These are phyloP conservation scores for Luperina nickerlii DNA, from an alignment of 2,888 invertebrate genomes.

Conservation along the genomic window DNA sequence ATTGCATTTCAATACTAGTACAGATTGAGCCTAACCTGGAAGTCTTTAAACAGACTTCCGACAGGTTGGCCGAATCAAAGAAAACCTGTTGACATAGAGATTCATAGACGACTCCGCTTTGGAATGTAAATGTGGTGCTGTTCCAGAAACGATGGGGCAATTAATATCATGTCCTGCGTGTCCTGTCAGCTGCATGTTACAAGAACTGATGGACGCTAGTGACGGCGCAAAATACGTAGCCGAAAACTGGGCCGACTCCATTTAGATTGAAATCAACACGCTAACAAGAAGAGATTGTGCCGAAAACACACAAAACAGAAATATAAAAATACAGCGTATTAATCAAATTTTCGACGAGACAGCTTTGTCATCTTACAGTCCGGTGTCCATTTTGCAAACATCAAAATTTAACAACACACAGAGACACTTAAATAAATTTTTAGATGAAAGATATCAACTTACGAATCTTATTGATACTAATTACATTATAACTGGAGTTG, in stretches of 20 bases:
- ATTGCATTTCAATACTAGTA: not conserved
- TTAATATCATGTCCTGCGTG: not conserved
- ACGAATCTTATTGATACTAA: constrained; percentile 12
- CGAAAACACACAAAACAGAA: not conserved
- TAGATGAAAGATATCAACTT: constrained; percentile 18
- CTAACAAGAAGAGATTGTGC: not conserved
- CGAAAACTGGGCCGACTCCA: not conserved
- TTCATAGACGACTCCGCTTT: not conserved
- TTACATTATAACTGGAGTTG: constrained; percentile 25
- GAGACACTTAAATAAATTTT: constrained; percentile 1
- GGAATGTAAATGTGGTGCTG: not conserved
- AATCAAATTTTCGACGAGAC: not conserved
- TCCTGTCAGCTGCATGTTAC: not conserved
- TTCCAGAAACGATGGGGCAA: not conserved
- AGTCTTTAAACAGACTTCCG: not conserved
- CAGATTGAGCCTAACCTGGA: not conserved
- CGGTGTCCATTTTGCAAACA: not conserved
- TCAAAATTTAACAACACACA: not conserved
- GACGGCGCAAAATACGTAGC: not conserved
- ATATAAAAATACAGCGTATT: no score
- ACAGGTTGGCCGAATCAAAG: not conserved
- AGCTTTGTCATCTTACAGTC: not conserved
- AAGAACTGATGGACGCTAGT: not conserved
- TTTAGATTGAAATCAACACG: not conserved
- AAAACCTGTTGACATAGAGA: not conserved